Conservation (phyloP, 2,888 invertebrate genomes). For the Gari tellinella region DNA sequence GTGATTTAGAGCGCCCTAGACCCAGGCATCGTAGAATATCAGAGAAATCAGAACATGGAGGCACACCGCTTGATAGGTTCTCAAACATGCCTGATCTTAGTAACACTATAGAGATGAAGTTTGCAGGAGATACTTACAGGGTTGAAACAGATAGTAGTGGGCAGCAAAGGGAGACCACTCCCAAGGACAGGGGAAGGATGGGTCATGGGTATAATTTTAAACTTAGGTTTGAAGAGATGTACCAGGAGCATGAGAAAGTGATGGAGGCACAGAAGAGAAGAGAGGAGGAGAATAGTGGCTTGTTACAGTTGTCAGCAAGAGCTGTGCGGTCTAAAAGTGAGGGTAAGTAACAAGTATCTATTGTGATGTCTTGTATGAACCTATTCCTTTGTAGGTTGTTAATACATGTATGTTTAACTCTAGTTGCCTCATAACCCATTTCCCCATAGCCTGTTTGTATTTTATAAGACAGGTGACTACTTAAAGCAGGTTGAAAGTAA, state of each 20-base stretch:
- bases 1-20: too few relatives aligned
- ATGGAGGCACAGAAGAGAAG: slow-evolving; percentile 54
- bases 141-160: not conserved
- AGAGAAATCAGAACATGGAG: too few relatives aligned
- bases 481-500: too few relatives aligned
- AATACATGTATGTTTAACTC: too few relatives aligned
- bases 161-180: too few relatives aligned
- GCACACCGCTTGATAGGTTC: too few relatives aligned
- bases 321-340: slow-evolving; percentile 67
- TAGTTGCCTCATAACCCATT: too few relatives aligned
- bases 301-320: not conserved
- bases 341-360: slow-evolving; percentile 63
- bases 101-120: not conserved
- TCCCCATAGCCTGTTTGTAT: too few relatives aligned
- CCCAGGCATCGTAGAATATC: too few relatives aligned
- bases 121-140: not conserved
- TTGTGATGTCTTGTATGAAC: too few relatives aligned
- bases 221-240: slow-evolving; percentile 70
- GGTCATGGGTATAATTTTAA: slow-evolving; percentile 70
- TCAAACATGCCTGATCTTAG: not conserved
- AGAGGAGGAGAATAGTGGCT: slow-evolving; percentile 16
- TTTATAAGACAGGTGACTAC: too few relatives aligned
- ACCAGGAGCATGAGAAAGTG: slow-evolving; percentile 71
- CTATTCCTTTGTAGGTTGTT: too few relatives aligned
- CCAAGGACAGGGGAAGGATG: not conserved